These are phyloP conservation scores for Andrena trimmerana DNA, from an alignment of 2,888 invertebrate genomes.

Conservation along the genomic window DNA sequence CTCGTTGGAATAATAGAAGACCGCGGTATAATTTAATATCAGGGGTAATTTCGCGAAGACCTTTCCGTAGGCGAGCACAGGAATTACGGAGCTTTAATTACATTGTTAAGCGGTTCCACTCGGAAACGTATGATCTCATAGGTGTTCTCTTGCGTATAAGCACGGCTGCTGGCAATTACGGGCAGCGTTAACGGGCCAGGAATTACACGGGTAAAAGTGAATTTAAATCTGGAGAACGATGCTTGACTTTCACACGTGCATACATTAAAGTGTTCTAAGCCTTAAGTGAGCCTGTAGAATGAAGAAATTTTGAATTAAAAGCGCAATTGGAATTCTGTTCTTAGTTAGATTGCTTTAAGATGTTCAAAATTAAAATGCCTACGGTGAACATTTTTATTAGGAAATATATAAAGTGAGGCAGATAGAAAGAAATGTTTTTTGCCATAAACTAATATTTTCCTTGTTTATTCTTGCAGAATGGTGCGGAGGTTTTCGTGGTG, in stretches of 20 bases:
- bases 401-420: neutral
- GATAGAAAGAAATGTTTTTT: neutral
- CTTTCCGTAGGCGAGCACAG: neutral
- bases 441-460: neutral
- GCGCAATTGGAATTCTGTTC: neutral
- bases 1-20: conserved; percentile 2
- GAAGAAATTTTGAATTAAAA: neutral
- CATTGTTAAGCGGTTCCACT: conserved; percentile 4
- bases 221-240: conserved; percentile 47
- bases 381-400: neutral
- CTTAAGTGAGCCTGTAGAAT: conserved; percentile 33
- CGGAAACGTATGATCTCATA: conserved; percentile 16
- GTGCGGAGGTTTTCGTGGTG: conserved; percentile 75
- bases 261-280: conserved; percentile 15
- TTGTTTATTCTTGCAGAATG: conserved; percentile 73
- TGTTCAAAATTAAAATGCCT: neutral
- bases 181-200: conserved; percentile 18
- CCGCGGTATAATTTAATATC: conserved; percentile 28
- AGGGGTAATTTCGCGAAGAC: conserved; percentile 21
- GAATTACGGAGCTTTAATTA: conserved; percentile 7
- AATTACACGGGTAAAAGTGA: conserved; percentile 62
- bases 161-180: conserved; percentile 24
- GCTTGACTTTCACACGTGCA: conserved; percentile 51
- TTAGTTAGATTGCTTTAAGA: neutral
- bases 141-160: neutral